phyloP scores from a whole-genome alignment of 2,113 vertebrate genomes.

The Phaethornis superciliosus region DNA sequence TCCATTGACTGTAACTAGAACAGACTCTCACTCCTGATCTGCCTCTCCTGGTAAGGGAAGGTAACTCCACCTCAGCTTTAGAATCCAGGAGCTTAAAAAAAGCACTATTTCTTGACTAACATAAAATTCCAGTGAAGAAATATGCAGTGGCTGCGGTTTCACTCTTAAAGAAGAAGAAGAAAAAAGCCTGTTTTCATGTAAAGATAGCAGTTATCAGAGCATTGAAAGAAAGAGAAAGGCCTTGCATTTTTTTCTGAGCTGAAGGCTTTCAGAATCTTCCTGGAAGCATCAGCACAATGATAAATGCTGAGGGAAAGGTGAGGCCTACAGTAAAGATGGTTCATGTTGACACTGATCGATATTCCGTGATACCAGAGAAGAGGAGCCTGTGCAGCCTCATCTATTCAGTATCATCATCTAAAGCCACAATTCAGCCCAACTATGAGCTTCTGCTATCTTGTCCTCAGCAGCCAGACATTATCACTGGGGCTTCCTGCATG shows the following conservation, averaged over 20 bases:
- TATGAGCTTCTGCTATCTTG: neutral
- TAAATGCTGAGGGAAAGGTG: constrained; percentile 20
- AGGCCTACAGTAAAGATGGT: neutral
- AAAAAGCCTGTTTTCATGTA: neutral
- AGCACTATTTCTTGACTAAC: neutral
- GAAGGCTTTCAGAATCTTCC: constrained; percentile 12
- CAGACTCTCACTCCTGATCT: neutral
- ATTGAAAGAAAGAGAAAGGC: neutral
- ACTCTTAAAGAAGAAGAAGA: neutral
- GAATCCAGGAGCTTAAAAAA: neutral
- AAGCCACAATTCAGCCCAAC: neutral
- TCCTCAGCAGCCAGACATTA: neutral
- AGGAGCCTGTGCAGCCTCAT: neutral
- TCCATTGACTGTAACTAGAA: neutral
- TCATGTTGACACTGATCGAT: neutral
- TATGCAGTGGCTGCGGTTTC: neutral
- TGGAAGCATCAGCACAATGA: constrained; percentile 1
- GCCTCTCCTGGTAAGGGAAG: neutral
- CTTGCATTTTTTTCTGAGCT: neutral
- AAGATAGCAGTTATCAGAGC: neutral
- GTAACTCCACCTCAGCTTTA: neutral
- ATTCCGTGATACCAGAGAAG: neutral
- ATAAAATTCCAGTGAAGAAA: neutral
- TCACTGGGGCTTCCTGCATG: neutral
- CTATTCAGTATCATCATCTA: neutral